Percentiles rank a stretch among this genome's conserved stretches.
phyloP scores from a whole-genome alignment of 2,888 invertebrate species.

The Drosophila paucipuncta region DNA sequence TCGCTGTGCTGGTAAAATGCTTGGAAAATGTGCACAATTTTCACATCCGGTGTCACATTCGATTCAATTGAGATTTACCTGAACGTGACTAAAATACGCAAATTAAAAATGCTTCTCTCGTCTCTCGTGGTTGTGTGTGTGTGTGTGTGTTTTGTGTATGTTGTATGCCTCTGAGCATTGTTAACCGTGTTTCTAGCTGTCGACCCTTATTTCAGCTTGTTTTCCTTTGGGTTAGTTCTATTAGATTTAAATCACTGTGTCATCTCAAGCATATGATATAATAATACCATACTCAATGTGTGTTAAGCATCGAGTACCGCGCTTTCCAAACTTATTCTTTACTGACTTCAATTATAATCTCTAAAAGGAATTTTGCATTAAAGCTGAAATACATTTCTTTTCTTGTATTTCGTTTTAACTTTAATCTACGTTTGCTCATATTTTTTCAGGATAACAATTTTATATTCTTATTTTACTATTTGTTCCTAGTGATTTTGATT shows the following conservation, averaged over 20 bases:
- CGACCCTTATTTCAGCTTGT: slow-evolving; percentile 51
- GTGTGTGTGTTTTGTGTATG: slow-evolving; percentile 25
- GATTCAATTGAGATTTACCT: slow-evolving; percentile 83
- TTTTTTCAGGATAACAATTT: background rate
- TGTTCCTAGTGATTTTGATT: background rate
- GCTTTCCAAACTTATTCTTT: background rate
- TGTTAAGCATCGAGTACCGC: background rate
- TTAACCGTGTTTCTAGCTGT: slow-evolving; percentile 26
- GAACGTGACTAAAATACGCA: slow-evolving; percentile 82
- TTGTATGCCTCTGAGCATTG: slow-evolving; percentile 30
- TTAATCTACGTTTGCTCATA: no score
- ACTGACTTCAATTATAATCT: background rate
- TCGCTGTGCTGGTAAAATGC: slow-evolving; percentile 65
- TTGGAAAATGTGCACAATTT: slow-evolving; percentile 81
- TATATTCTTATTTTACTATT: background rate
- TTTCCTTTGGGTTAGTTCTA: slow-evolving; percentile 24
- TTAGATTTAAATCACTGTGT: slow-evolving; percentile 36
- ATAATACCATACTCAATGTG: slow-evolving; percentile 10
- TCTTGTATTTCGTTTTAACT: background rate
- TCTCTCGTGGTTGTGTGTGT: slow-evolving; percentile 21
- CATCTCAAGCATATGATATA: slow-evolving; percentile 27
- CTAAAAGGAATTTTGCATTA: background rate
- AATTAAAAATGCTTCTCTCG: slow-evolving; percentile 71
- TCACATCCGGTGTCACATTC: slow-evolving; percentile 83
- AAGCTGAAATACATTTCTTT: background rate